These are phyloP conservation scores for Drosophila auraria DNA, from an alignment of 1,140 invertebrate genomes.

Conservation along the genomic window DNA sequence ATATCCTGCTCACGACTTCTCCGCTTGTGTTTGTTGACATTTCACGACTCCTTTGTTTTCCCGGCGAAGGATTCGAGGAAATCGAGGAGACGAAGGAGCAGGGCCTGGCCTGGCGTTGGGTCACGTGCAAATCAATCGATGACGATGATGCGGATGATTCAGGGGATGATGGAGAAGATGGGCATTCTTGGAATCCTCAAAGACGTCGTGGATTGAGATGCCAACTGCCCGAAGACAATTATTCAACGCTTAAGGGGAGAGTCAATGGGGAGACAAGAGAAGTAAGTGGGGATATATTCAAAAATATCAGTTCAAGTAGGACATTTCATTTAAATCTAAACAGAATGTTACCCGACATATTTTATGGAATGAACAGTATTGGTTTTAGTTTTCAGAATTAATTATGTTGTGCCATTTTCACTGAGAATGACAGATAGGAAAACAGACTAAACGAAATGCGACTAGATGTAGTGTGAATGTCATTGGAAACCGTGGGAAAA, in stretches of 20 bases:
- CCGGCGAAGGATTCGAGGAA: slow-evolving; percentile 18
- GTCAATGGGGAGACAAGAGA: no score
- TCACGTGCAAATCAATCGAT: slow-evolving; percentile 53
- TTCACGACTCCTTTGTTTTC: slow-evolving; percentile 43
- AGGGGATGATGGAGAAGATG: slow-evolving; percentile 16
- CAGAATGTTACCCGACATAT: no score
- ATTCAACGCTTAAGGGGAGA: slow-evolving; percentile 2
- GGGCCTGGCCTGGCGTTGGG: slow-evolving; percentile 21
- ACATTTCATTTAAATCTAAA: no score
- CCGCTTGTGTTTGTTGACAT: slow-evolving; percentile 51
- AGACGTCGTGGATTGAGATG: slow-evolving; percentile 22
- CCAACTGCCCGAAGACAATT: slow-evolving; percentile 8
- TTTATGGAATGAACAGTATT: no score
- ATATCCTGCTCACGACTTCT: slow-evolving; percentile 24
- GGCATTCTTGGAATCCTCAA: slow-evolving; percentile 12
- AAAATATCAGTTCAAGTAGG: neutral
- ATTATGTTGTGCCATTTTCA: neutral
- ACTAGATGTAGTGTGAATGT: neutral
- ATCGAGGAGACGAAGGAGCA: neutral
- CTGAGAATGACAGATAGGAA: no score
- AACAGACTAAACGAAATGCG: no score
- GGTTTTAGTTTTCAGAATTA: no score
- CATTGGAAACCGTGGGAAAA: slow-evolving; percentile 16
- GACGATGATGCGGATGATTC: slow-evolving; percentile 33
- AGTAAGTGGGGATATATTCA: neutral